Base-by-base conservation (phyloP, 2,113 vertebrate genomes). In the Eonycteris spelaea region DNA sequence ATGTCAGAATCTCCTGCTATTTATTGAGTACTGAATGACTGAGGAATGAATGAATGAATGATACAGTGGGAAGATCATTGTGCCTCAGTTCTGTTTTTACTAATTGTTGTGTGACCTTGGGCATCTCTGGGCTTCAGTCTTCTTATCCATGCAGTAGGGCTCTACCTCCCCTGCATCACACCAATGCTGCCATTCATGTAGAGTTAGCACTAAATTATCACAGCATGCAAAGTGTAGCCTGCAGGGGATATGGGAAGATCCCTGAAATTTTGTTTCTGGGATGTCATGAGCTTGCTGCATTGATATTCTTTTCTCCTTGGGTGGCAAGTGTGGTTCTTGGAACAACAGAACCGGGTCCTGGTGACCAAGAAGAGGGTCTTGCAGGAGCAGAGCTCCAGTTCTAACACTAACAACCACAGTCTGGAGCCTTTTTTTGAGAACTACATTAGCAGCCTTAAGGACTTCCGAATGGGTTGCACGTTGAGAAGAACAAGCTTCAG, bases 361-460 rank as follows among this genome's bases (percentile, higher is more conserved):
- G 45, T 11, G 2, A 48, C 45, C 45, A 48, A 48, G 45, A 48
- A 7, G 43, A 43, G 43, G 7, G 43, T 43, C 43, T 8, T 43
- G 43, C 43, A 43, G 93, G 86, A 95, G 14, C 90, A 90, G 40
- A 43, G 40, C 5, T 48, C 80, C 0, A 7, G 8, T 30, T 45
- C 86, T 28, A 35, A 38, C 15, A 73, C 55, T 26, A 38, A 21
- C 26, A 98, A 98, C 98, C 98, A 12, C 22, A 99, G 98, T 98
- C 98, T 99, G 3, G 98, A 99, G 0, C 33, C 92, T 87, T 98
- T 99, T 98, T 99, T 99, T 15, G 98, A 99, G 98, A 98, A 98
- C 45, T 99, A 99, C 98, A 99, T 99, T 28, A 30, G 97, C 45
- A 98, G 98, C 97, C 98, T 99, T 97, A 98, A 98, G 96, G 45